Base-by-base conservation (phyloP, 2,113 vertebrate genomes). In the Strix aluco region DNA sequence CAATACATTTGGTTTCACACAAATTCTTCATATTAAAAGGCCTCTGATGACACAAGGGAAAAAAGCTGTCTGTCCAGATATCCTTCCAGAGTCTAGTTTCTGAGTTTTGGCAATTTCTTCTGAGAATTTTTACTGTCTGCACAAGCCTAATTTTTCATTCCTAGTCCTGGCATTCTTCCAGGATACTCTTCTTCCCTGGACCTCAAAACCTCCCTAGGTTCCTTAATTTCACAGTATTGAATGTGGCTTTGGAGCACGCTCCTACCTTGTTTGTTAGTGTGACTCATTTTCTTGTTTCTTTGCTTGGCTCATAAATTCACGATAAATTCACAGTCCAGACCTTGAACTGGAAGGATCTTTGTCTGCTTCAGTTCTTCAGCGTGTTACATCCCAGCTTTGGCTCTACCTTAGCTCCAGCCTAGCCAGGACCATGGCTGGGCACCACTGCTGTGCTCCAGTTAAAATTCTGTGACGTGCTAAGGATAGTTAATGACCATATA, bases 381-480 rank as follows among this genome's bases (percentile, higher is more conserved):
- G 0, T 19, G 14, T 34, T 73, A 25, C 1, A 0, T 73, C 51
- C 19, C 38, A 51, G n/a, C 22, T 58, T 84, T 71, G 55, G 27
- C 12, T 66, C 5, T 58, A 14, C 6, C 5, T 27, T 42, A 70
- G 27, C 38, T 89, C 42, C n/a, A 71, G n/a, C 40, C 14, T 30
- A 29, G n/a, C 32, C 57, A 74, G 55, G 29, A 71, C 55, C 3
- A 5, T 30, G 51, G 6, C 36, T 87, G 69, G n/a, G 27, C 25
- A 62, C 25, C 8, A 18, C 51, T n/a, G 13, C 5, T 42, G 4
- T 38, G 5, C 22, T 89, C 20, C 44, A 63, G 14, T 51, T 27
- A 66, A 86, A 84, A 52, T 55, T 47, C 14, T 1, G 2, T 47
- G 29, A 23, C 10, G 11, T 46, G 7, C 2, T 25, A 49, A 36